A percentile compares a stretch with the other conserved stretches of the same genome.
Evolutionary conservation across 1,140 invertebrate genomes (phyloP).

Genomic region (Steinernema khuongi): DNA sequence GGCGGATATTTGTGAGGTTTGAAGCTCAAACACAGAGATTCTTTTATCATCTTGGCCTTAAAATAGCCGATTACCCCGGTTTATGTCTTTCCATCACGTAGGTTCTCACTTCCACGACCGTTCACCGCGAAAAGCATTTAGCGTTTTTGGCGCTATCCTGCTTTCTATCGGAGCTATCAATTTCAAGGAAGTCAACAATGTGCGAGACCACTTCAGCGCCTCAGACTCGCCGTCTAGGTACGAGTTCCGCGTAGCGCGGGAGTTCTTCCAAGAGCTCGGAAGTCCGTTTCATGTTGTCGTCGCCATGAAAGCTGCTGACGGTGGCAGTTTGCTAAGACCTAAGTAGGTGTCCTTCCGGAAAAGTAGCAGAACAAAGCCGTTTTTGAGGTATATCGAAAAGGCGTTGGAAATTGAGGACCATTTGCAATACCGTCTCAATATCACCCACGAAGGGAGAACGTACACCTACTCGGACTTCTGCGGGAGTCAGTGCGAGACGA

Average conservation of each 20-base stretch:
- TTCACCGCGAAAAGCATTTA: not conserved
- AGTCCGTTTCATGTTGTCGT: conserved; percentile 55
- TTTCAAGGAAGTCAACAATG: conserved; percentile 58
- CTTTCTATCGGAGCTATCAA: conserved; percentile 1
- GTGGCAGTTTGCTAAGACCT: conserved; percentile 46
- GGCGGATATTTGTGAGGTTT: conserved; percentile 22
- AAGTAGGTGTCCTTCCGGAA: conserved; percentile 26
- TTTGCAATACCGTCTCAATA: conserved; percentile 55
- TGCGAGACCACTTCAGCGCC: conserved; percentile 55
- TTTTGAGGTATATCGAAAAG: conserved; percentile 51
- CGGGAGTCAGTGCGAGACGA: conserved; percentile 57
- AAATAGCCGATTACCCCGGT: conserved; percentile 34
- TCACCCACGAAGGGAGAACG: conserved; percentile 41
- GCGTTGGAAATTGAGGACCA: conserved; percentile 55
- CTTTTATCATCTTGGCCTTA: conserved; percentile 32
- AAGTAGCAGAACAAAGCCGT: not conserved
- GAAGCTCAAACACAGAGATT: conserved; percentile 30
- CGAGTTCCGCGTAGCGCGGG: conserved; percentile 50
- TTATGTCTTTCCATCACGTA: conserved; percentile 23
- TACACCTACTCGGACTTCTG: conserved; percentile 56
- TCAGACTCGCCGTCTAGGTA: conserved; percentile 55
- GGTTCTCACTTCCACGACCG: not conserved
- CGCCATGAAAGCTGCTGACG: conserved; percentile 49
- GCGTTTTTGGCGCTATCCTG: conserved; percentile 14
- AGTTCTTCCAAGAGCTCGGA: conserved; percentile 56